These are phyloP conservation scores for Apogon talboti DNA, from an alignment of 2,797 vertebrate genomes.

Conservation along the genomic window DNA sequence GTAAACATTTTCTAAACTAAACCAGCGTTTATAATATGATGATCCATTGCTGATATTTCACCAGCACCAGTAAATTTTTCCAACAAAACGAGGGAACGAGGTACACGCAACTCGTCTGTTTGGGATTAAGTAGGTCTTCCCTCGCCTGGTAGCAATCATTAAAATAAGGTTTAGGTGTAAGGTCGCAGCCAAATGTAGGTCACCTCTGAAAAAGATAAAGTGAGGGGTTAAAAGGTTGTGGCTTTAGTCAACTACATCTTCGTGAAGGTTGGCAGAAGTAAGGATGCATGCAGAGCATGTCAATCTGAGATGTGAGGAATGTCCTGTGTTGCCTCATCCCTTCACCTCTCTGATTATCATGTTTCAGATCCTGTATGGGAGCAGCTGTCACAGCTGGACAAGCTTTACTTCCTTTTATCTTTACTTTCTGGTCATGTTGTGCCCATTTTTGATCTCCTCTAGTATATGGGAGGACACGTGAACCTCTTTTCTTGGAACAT, in stretches of 20 bases:
- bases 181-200: conserved; percentile 29
- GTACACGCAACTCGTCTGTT: conserved; percentile 9
- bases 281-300: conserved; percentile 33
- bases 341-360: conserved; percentile 36
- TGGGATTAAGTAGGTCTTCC: conserved; percentile 12
- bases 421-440: conserved; percentile 47
- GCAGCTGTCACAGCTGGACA: conserved; percentile 42
- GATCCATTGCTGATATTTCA: background rate
- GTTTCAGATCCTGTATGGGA: conserved; percentile 25
- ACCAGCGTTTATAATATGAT: background rate
- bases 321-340: conserved; percentile 9
- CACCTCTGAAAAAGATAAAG: conserved; percentile 38
- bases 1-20: background rate
- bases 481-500: background rate
- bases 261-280: conserved; percentile 16
- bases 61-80: background rate
- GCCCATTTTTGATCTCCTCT: conserved; percentile 32
- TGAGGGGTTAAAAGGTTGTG: conserved; percentile 25
- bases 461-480: background rate
- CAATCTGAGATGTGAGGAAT: conserved; percentile 27
- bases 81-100: background rate
- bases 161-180: conserved; percentile 30
- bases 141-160: conserved; percentile 16
- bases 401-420: conserved; percentile 36
- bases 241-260: conserved; percentile 17